Percentiles rank a stretch among this genome's conserved stretches.
Evolutionary conservation across 2,113 vertebrate species (phyloP).

Genomic region (Morphnarchus princeps): DNA sequence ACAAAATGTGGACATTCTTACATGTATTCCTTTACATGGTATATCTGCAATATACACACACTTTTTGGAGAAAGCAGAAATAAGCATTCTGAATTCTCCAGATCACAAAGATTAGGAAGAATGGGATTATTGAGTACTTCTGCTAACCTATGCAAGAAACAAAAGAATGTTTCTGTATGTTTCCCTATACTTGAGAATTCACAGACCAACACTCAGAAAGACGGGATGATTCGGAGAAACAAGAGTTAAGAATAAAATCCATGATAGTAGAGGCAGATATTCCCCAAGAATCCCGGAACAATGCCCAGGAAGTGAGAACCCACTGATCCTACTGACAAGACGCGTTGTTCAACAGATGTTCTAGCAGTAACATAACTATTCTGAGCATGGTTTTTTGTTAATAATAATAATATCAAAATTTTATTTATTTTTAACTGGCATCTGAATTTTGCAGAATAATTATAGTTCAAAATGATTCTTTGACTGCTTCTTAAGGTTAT

Average conservation of each 20-base stretch:
- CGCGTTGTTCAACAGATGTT: slow-evolving; percentile 11
- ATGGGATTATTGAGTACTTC: background rate
- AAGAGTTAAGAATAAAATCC: background rate
- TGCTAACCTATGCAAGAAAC: background rate
- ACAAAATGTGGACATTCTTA: background rate
- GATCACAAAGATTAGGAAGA: background rate
- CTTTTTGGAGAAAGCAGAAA: background rate
- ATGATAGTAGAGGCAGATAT: background rate
- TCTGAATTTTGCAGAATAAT: background rate
- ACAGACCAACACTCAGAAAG: background rate
- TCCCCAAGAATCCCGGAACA: background rate
- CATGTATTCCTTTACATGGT: background rate
- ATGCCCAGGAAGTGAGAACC: background rate
- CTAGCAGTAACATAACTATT: background rate
- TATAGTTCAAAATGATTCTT: background rate
- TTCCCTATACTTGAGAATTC: background rate
- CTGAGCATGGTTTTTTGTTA: background rate
- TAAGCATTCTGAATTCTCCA: background rate
- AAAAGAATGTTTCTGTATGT: background rate
- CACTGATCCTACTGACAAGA: background rate
- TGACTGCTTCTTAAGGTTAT: background rate
- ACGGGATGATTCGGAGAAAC: background rate
- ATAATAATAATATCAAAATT: background rate
- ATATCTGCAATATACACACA: background rate
- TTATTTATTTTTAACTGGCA: background rate